Evolutionary conservation across 2,797 vertebrate species (phyloP), one percentile per base, ranked within the genome.

Genomic region (Bucorvus abyssinicus): DNA sequence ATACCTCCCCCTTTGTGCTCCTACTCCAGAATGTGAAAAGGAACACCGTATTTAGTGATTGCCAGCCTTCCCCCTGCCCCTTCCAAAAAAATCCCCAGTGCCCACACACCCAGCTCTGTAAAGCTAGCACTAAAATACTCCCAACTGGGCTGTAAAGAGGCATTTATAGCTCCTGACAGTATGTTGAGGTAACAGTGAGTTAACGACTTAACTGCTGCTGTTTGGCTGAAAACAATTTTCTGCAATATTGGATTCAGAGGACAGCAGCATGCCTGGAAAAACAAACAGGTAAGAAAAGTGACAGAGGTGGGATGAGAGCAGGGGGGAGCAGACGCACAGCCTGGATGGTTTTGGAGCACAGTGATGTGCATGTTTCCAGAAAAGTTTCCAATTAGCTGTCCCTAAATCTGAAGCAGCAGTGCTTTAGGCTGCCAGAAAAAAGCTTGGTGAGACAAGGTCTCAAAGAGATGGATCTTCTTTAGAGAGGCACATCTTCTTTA

Each of bases 271-370:
- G 0, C 40, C 21, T n/a, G 53, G n/a, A 64, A 75, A 63, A 74
- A 63, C 63, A 74, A 69, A 63, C 56, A 70, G 34, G 52, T 27
- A 36, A 42, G 56, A 78, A 14, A 77, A 74, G 74, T 53, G 86
- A 30, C 30, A 69, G 84, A 0, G 0, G 4, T 6, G n/a, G 18
- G 29, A 10, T 0, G 2, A 70, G 67, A 19, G 30, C 1, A 1
- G 10, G 29, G 29, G 22, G 19, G 8, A 63, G 22, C 34, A 26
- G 65, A 64, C 34, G 63, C 21, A 65, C 18, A 55, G 42, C 34
- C 52, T 12, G 14, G 1, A 0, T 11, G 17, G 22, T 44, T 52
- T 55, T 49, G 65, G 61, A 68, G 61, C 42, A 18, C 15, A 19
- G 42, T 2, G 20, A 44, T 56, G 49, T 9, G n/a, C 52, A 29